A percentile compares a stretch with the other conserved stretches of the same genome.
phyloP scores from a whole-genome alignment of 2,797 vertebrate species.

The Dendrocincla fuliginosa region DNA sequence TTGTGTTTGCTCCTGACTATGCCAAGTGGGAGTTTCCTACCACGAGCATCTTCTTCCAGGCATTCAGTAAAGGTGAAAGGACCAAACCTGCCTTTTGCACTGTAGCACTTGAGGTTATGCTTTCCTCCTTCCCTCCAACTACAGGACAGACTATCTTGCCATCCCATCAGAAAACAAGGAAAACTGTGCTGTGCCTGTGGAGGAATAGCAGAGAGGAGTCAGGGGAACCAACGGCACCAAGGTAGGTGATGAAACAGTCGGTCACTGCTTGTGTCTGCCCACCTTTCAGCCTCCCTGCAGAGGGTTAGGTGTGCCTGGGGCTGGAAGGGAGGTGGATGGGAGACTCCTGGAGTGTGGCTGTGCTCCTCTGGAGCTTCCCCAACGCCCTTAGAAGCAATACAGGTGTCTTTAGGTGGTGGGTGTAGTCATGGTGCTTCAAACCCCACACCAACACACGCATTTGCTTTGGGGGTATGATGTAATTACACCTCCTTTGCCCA shows the following conservation, averaged over 20 bases:
- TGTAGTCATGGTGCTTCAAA: not conserved
- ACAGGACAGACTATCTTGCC: slow-evolving; percentile 94
- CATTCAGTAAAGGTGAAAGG: not conserved
- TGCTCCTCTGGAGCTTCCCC: not conserved
- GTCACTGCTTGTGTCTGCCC: not conserved
- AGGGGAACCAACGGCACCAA: slow-evolving; percentile 3
- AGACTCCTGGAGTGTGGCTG: not conserved
- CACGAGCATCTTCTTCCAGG: rapidly evolving
- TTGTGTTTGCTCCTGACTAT: not conserved
- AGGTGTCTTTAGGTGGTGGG: not conserved
- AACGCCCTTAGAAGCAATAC: rapidly evolving
- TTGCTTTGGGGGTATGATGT: not conserved
- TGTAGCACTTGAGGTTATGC: not conserved
- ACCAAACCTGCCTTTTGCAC: not conserved
- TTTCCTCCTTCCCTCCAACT: slow-evolving; percentile 56
- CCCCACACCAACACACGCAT: rapidly evolving
- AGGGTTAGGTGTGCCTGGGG: rapidly evolving
- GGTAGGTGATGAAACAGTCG: not conserved
- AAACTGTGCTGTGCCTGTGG: slow-evolving; percentile 85
- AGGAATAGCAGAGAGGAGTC: slow-evolving; percentile 78
- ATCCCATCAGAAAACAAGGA: slow-evolving; percentile 96
- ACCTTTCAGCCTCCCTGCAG: not conserved
- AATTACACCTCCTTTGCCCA: not conserved
- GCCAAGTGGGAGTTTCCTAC: not conserved
- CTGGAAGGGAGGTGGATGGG: rapidly evolving